Evolutionary conservation across 2,113 vertebrate species (phyloP), one percentile per base, ranked within the genome.

Genomic region (Lepus europaeus): DNA sequence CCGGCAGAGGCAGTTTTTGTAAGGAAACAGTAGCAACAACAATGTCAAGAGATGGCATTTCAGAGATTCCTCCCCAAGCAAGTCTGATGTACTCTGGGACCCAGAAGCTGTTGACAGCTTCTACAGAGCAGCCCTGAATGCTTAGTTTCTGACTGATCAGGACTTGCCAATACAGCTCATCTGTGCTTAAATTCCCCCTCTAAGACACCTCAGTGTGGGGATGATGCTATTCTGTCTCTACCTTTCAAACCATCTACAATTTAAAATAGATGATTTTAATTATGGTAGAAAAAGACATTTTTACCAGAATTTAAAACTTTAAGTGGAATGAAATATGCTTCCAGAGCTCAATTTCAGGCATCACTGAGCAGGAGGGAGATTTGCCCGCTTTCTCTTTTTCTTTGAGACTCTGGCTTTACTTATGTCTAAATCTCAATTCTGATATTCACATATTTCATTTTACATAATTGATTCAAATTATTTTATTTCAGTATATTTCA

Each of bases 201-300:
- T 39, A 74, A 80, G 39, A 93, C 87, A 69, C 31, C 36, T 76
- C 53, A 89, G 29, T 85, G n/a, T 93, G 53, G 22, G 6, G 94
- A 79, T 64, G 79, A 61, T 69, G 78, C 59, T 31, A 90, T 59
- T 84, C 66, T 93, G 20, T 82, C 23, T 94, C 72, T 68, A 68
- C 45, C 36, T 95, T 73, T 95, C 51, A 89, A 73, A 17, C 80
- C 36, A 95, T 85, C 79, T 81, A 85, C 29, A 90, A 84, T 92
- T 92, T 92, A 87, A 95, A 95, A 91, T 31, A 94, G 6, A 10
- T 84, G 74, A n/a, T 82, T 95, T 95, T 85, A 68, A 90, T 83
- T 92, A 25, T 73, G 39, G 10, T 23, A 31, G 59, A 89, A 83
- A 84, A 66, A 89, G 25, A 2, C 63, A 92, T 69, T 90, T 95